These are phyloP conservation scores for Melikaiella ostensackeni DNA, from an alignment of 2,888 invertebrate genomes.

Conservation along the genomic window DNA sequence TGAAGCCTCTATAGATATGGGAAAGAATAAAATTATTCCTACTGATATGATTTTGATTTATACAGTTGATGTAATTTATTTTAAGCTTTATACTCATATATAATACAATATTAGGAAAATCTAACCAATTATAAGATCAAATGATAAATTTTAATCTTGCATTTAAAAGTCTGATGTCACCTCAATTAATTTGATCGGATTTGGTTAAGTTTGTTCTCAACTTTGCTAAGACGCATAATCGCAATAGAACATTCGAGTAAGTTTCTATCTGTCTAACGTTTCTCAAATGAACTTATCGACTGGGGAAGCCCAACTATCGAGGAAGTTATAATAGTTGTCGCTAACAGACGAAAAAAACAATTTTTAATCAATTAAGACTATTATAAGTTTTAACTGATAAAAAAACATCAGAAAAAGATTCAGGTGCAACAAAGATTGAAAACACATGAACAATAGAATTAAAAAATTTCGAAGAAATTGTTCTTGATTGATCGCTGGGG, in stretches of 20 bases:
- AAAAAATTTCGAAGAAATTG: no score
- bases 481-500: no score
- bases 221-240: neutral
- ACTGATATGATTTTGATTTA: no score
- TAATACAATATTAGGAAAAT: neutral
- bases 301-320: neutral
- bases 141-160: neutral
- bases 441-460: no score
- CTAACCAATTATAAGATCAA: neutral
- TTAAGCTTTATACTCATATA: no score
- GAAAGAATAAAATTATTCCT: no score
- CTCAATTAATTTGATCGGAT: neutral
- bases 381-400: no score
- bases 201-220: neutral
- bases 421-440: no score
- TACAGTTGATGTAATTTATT: no score
- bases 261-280: neutral
- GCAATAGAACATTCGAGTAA: neutral
- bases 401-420: no score
- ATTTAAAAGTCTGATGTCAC: neutral
- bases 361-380: neutral
- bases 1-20: no score
- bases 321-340: neutral
- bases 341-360: neutral
- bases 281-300: neutral